These are phyloP conservation scores for Calameuta pallipes DNA, from an alignment of 2,888 invertebrate species.

Conservation along the genomic window DNA sequence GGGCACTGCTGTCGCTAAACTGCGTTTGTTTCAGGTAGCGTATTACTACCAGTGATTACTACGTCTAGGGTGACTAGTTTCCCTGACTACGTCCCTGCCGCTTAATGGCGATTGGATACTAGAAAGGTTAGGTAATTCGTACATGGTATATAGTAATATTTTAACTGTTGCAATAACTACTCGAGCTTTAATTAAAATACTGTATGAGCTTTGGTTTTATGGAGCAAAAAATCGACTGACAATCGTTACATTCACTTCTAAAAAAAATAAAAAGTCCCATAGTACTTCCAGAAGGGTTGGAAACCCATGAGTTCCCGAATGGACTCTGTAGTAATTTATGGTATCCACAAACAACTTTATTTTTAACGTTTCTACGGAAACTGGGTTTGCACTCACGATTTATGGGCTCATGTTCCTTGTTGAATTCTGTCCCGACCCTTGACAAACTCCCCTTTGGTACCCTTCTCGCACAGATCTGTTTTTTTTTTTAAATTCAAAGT, in stretches of 20 bases:
- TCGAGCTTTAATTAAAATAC: background rate
- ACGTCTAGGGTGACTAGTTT: no score
- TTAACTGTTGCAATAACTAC: no score
- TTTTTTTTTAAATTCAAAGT: background rate
- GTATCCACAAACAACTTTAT: background rate
- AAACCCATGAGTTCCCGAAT: background rate
- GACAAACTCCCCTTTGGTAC: background rate
- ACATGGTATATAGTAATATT: no score
- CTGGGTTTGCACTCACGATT: background rate
- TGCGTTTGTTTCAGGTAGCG: no score
- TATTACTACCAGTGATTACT: no score
- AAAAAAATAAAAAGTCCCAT: background rate
- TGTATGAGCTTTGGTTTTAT: background rate
- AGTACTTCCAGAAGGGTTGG: background rate
- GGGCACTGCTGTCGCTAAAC: no score
- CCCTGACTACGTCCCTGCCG: no score
- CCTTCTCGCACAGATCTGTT: background rate
- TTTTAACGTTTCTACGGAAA: background rate
- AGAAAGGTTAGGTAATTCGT: no score
- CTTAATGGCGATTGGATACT: no score
- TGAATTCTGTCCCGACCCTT: background rate
- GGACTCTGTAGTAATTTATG: background rate
- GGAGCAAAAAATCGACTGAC: background rate
- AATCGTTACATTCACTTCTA: background rate
- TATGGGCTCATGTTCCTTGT: background rate